Evolutionary conservation across 2,113 vertebrate species (phyloP).

Genomic region (Pontoporia blainvillei): DNA sequence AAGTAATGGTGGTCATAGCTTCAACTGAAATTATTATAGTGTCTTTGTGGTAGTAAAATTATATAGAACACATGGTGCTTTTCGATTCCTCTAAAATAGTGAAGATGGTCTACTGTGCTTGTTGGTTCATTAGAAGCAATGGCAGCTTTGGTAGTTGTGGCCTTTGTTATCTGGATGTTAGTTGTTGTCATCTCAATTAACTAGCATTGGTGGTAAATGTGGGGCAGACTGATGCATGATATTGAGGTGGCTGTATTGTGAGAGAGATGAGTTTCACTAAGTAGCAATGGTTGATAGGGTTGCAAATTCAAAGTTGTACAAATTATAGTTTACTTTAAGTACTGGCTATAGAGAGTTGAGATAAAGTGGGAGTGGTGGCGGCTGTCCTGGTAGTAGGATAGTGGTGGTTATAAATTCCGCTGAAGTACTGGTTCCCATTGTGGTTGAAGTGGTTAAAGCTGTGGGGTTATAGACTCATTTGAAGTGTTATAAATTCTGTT

Average conservation of each 20-base stretch:
- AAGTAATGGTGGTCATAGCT: not conserved
- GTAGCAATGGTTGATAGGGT: too few species aligned
- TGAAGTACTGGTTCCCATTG: not conserved
- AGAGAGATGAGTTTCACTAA: not conserved
- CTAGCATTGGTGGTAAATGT: not conserved
- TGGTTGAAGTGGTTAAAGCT: not conserved
- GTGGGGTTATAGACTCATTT: not conserved
- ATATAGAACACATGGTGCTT: not conserved
- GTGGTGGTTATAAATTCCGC: not conserved
- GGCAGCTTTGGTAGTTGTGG: not conserved
- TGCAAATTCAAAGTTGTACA: not conserved
- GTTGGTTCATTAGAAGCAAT: not conserved
- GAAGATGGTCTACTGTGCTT: not conserved
- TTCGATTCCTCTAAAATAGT: not conserved
- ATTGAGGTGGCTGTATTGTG: not conserved
- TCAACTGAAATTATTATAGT: not conserved
- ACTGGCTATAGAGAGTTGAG: not conserved
- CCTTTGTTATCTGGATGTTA: not conserved
- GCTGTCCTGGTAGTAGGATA: not conserved
- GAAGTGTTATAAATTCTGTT: not conserved
- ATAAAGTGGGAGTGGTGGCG: not conserved
- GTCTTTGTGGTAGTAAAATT: not conserved
- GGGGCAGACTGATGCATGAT: not conserved
- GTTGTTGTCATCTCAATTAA: not conserved
- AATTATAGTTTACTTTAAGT: not conserved